Evolutionary conservation across 1,140 invertebrate genomes (phyloP).

Genomic region (Saccostrea cuccullata): DNA sequence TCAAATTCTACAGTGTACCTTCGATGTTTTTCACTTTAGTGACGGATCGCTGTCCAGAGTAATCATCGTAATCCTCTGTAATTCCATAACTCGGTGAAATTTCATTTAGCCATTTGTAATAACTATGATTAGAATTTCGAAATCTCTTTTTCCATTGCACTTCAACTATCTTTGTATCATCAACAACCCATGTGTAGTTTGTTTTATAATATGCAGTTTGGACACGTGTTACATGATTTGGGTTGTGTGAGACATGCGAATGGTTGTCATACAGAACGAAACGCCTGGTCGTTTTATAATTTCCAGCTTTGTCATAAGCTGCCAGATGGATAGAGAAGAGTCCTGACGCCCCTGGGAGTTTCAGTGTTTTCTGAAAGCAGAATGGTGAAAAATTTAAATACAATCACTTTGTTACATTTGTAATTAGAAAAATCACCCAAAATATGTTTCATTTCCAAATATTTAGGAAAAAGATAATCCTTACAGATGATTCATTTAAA

Average conservation of each 20-base stretch:
- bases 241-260: conserved; percentile 38
- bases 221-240: conserved; percentile 23
- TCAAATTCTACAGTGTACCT: too few species aligned
- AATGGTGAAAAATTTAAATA: neutral
- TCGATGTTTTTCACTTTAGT: neutral
- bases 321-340: conserved; percentile 57
- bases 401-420: neutral
- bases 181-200: conserved; percentile 47
- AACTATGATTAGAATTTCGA: conserved; percentile 51
- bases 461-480: neutral
- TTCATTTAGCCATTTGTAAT: conserved; percentile 52
- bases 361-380: conserved; percentile 39
- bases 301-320: conserved; percentile 60
- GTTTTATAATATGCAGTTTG: conserved; percentile 48
- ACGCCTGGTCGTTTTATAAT: conserved; percentile 54
- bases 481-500: neutral
- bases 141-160: conserved; percentile 56
- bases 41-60: conserved; percentile 51
- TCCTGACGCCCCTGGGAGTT: conserved; percentile 38
- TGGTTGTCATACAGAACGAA: conserved; percentile 55
- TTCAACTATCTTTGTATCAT: conserved; percentile 32
- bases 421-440: neutral
- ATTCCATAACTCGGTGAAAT: conserved; percentile 36
- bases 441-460: too few species aligned
- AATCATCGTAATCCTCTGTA: conserved; percentile 57